Evolutionary conservation across 2,113 vertebrate genomes (phyloP), one percentile per base, ranked within the genome.

Genomic region (Leucopsar rothschildi): DNA sequence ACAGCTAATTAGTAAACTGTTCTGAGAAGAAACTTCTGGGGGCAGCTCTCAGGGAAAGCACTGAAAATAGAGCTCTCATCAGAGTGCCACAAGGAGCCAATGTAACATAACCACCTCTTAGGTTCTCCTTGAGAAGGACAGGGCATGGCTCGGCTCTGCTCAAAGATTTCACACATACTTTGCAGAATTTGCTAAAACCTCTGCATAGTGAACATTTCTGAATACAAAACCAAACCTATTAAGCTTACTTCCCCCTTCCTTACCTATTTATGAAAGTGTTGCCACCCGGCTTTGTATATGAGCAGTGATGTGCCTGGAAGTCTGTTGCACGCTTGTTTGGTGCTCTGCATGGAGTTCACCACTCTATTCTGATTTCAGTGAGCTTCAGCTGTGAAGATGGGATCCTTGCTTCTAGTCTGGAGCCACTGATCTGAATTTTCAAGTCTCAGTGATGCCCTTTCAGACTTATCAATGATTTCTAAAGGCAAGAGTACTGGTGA

Each of bases 71-170:
- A 52, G 18, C 6, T 29, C 23, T 68, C 0, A 2, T 56, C 22
- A 31, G 17, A 19, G 25, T 35, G 70, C 33, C 14, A 9, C 16
- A 18, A 27, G 60, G 42, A 91, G 15, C 28, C 64, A 10, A 1
- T 11, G 76, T 50, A 59, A 23, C 2, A 4, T 39, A 56, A 52
- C 3, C 13, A 39, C 20, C 10, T 39, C 0, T 0, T 1, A 20
- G 33, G 15, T 25, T 6, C 52, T 76, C 39, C 53, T 52, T 6
- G 11, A n/a, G 66, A 82, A 76, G 53, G 10, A 10, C 25, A 57
- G 39, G 35, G 56, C 18, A 21, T 10, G 19, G 53, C 23, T 63
- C 1, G 3, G 33, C 13, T 55, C 39, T 64, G 5, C 72, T 77
- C 33, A 31, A 35, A 60, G 64, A 28, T 57, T 60, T 65, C 42